Conservation (phyloP, 2,113 vertebrate species). For the Nipponia nippon region DNA sequence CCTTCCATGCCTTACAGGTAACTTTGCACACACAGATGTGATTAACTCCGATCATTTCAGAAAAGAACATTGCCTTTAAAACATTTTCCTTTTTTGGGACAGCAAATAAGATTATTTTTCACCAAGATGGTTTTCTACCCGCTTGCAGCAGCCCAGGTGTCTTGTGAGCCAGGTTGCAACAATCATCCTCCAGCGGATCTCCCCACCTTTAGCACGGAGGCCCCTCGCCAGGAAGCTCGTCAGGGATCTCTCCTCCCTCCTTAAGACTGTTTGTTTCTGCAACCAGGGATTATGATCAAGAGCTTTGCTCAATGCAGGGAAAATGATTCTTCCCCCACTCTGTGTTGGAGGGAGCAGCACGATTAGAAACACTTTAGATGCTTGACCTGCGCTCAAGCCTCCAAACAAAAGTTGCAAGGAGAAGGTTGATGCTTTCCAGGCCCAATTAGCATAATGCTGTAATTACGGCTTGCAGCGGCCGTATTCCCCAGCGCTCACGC, state of each 20-base stretch:
- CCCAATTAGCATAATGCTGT: constrained; percentile 17
- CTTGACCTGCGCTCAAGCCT: background rate
- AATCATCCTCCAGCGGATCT: background rate
- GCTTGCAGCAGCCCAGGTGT: background rate
- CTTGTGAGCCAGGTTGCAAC: background rate
- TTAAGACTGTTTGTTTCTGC: constrained; percentile 16
- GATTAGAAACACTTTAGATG: background rate
- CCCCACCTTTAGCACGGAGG: background rate
- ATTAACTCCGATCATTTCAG: background rate
- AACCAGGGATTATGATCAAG: background rate
- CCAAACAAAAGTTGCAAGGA: background rate
- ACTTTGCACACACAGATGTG: background rate
- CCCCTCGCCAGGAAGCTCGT: background rate
- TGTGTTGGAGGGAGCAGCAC: background rate
- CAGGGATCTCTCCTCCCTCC: background rate
- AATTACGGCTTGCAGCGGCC: constrained; percentile 16
- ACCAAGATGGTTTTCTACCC: background rate
- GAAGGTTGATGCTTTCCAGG: constrained; percentile 15
- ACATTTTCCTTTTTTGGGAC: background rate
- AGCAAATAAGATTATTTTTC: background rate
- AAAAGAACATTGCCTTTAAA: background rate
- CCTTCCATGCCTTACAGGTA: background rate
- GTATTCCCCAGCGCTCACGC: background rate
- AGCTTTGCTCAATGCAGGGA: background rate
- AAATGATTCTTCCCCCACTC: background rate